Conservation (phyloP, 2,797 vertebrate genomes). For the Avahi laniger region DNA sequence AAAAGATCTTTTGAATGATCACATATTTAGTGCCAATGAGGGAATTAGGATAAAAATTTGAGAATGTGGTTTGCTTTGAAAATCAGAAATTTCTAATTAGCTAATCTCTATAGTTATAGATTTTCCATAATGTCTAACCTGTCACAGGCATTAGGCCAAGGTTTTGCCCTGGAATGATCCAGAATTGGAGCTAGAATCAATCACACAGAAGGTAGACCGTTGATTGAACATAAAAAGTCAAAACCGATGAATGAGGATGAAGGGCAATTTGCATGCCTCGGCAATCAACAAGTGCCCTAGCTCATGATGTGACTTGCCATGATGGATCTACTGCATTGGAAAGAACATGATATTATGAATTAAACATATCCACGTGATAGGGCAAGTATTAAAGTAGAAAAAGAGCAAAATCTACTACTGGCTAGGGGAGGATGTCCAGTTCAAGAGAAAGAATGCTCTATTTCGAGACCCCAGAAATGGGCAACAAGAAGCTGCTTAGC, state of each 20-base stretch:
- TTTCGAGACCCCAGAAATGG: background rate
- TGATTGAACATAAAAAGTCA: background rate
- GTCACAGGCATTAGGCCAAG: background rate
- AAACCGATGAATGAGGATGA: background rate
- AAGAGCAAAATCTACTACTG: background rate
- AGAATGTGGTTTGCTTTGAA: background rate
- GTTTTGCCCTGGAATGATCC: background rate
- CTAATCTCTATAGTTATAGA: background rate
- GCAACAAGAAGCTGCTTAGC: background rate
- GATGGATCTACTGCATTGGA: background rate
- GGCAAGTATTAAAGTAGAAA: background rate
- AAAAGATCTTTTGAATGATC: background rate
- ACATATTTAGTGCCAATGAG: background rate
- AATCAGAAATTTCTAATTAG: background rate
- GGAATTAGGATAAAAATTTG: background rate
- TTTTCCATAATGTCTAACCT: background rate
- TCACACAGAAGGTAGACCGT: background rate
- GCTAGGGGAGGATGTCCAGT: background rate
- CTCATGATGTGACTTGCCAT: background rate
- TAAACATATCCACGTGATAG: background rate
- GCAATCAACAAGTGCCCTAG: too few relatives aligned
- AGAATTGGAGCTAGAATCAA: background rate
- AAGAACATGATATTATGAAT: background rate
- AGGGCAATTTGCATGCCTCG: background rate
- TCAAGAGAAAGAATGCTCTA: background rate